These are phyloP conservation scores for Cottus gobio DNA, from an alignment of 2,113 vertebrate genomes.

Conservation along the genomic window DNA sequence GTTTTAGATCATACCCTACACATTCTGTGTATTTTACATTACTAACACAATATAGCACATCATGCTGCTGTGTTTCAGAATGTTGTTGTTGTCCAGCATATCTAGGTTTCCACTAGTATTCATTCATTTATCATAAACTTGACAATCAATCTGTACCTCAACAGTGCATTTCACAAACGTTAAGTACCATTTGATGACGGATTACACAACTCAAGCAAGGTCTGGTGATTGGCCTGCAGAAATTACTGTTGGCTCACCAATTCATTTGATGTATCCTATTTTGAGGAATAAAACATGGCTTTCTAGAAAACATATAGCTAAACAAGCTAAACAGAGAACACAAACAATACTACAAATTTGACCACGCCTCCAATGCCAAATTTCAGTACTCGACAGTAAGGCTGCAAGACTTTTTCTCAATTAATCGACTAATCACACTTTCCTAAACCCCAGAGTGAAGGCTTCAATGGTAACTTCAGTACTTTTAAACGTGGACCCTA, in stretches of 20 bases:
- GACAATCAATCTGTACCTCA: background rate
- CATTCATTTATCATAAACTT: background rate
- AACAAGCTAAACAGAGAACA: background rate
- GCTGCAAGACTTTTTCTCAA: background rate
- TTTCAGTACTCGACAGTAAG: background rate
- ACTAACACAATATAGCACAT: background rate
- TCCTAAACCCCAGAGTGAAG: background rate
- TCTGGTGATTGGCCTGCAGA: background rate
- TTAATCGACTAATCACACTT: background rate
- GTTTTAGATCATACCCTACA: background rate
- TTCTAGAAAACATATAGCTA: background rate
- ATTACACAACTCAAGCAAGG: background rate
- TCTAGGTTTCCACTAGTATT: background rate
- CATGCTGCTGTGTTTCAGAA: background rate
- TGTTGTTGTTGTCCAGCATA: background rate
- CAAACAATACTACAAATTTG: background rate
- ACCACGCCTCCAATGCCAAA: no score
- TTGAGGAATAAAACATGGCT: background rate
- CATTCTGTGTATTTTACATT: background rate
- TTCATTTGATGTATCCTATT: background rate
- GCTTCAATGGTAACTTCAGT: no score
- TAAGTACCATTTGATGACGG: background rate
- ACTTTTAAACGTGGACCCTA: no score
- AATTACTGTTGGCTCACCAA: background rate
- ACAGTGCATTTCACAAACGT: background rate